A percentile compares a stretch with the other conserved stretches of the same genome.
Evolutionary conservation across 2,113 vertebrate species (phyloP).

Genomic region (Lagopus muta): DNA sequence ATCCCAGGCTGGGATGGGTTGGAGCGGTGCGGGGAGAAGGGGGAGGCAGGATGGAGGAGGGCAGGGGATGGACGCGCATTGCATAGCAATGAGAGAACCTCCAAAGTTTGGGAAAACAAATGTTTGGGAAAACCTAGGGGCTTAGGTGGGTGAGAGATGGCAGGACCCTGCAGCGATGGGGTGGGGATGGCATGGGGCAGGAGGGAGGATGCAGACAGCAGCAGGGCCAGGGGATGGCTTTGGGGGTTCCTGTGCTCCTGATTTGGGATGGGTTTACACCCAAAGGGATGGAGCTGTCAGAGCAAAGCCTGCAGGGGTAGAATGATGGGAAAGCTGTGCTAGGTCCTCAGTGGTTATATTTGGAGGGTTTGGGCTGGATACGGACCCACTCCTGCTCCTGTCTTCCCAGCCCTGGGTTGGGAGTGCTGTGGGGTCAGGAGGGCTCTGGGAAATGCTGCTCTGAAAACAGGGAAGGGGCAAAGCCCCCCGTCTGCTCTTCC

Average conservation of each 20-base stretch:
- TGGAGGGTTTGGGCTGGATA: neutral
- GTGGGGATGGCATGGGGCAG: fast-evolving
- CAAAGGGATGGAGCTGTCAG: neutral
- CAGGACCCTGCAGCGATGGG: neutral
- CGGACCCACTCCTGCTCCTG: no score
- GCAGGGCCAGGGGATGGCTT: neutral
- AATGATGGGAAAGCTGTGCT: neutral
- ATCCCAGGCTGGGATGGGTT: neutral
- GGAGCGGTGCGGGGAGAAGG: neutral
- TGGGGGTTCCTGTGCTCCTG: neutral
- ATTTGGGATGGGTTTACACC: neutral
- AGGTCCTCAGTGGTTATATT: fast-evolving
- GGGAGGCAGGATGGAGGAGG: conserved; percentile 1
- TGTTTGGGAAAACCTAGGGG: neutral
- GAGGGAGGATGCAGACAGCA: no score
- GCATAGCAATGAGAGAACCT: conserved; percentile 67
- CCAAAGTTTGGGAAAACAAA: neutral
- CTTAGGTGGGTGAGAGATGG: neutral
- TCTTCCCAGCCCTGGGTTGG: neutral
- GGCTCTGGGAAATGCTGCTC: neutral
- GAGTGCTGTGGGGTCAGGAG: neutral
- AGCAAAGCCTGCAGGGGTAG: neutral
- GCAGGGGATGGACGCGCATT: neutral
- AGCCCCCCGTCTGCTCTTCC: neutral
- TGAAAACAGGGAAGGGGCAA: neutral